Conservation (phyloP, 92 coral and sea anemone genomes). For the Muricea muricata region DNA sequence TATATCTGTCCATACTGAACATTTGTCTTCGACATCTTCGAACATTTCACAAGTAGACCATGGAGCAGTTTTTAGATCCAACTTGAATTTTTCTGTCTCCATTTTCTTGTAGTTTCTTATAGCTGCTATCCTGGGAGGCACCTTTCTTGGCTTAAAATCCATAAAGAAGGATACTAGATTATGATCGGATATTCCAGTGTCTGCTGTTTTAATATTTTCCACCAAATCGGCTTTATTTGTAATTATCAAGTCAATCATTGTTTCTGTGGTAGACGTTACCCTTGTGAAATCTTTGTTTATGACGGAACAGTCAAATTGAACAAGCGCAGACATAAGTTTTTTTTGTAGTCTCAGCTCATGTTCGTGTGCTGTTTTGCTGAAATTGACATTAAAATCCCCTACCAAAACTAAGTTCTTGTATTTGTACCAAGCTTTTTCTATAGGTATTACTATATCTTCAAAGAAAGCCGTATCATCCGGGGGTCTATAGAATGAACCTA, state of each 20-base stretch:
- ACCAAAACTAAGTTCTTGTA: constrained; percentile 48
- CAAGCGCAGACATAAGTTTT: not conserved
- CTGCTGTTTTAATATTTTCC: not conserved
- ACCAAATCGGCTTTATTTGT: not conserved
- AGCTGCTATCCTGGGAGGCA: constrained; percentile 54
- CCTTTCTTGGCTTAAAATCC: constrained; percentile 18
- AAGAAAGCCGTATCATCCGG: too few species aligned
- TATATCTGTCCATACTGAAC: not conserved
- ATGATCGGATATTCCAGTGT: constrained; percentile 3
- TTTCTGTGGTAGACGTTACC: not conserved
- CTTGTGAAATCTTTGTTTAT: constrained; percentile 4
- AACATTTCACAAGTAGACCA: constrained; percentile 17
- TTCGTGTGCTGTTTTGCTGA: not conserved
- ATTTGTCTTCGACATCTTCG: not conserved
- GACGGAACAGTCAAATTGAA: constrained; percentile 3
- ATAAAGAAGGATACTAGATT: not conserved
- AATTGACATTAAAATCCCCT: constrained; percentile 61
- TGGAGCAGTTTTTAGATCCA: constrained; percentile 32
- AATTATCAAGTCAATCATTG: not conserved
- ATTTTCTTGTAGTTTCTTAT: constrained; percentile 50
- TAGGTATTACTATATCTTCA: too few species aligned
- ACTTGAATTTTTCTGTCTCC: constrained; percentile 48
- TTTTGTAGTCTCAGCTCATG: not conserved
- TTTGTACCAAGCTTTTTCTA: too few species aligned
- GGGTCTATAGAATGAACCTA: too few species aligned